Percentiles rank a stretch among this genome's conserved stretches.
Conservation (phyloP, 2,797 vertebrate genomes). For the Phataginus tetradactyla region DNA sequence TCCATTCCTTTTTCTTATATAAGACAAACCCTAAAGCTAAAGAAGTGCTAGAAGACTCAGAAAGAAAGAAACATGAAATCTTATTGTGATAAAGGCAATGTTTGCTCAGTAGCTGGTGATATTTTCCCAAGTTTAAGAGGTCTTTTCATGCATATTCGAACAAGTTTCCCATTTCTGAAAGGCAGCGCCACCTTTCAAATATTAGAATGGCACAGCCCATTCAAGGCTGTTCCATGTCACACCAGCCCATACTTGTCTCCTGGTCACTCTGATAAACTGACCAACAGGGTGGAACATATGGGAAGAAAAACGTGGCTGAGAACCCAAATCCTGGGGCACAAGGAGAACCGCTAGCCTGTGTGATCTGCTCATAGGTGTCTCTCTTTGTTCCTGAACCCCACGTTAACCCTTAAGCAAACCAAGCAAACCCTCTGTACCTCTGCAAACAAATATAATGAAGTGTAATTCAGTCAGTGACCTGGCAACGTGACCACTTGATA, state of each 20-base stretch:
- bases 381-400: not conserved
- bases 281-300: not conserved
- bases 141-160: not conserved
- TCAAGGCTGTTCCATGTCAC: not conserved
- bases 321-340: not conserved
- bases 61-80: not conserved
- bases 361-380: not conserved
- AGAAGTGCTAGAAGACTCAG: not conserved
- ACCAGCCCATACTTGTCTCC: not conserved
- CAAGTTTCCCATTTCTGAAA: not conserved
- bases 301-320: not conserved
- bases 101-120: not conserved
- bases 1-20: not conserved
- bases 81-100: not conserved
- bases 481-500: not conserved
- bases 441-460: not conserved
- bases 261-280: not conserved
- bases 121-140: not conserved
- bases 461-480: not conserved
- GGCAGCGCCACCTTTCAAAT: not conserved
- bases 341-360: not conserved
- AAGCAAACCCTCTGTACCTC: not conserved
- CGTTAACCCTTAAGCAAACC: not conserved
- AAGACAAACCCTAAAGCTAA: not conserved
- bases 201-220: not conserved